Evolutionary conservation across 2,797 vertebrate genomes (phyloP).

Genomic region (Ibycter americanus): DNA sequence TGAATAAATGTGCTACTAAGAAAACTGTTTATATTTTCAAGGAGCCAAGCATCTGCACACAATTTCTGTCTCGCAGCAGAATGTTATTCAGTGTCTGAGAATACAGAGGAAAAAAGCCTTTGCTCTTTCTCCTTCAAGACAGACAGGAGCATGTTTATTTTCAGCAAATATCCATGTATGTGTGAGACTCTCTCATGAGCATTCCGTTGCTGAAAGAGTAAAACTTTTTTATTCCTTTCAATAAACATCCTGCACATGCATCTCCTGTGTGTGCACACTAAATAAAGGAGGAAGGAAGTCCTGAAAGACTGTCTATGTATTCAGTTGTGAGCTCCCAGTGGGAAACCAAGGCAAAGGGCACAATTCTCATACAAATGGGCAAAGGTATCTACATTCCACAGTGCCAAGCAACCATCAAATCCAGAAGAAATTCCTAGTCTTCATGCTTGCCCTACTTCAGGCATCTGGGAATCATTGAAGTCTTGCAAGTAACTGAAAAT

Average conservation of each 20-base stretch:
- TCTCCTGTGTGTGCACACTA: not conserved
- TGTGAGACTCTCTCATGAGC: not conserved
- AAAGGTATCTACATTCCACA: constrained; percentile 57
- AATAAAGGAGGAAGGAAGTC: not conserved
- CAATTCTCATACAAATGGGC: not conserved
- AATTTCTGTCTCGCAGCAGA: not conserved
- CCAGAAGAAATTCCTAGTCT: constrained; percentile 12
- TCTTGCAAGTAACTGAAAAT: constrained; percentile 10
- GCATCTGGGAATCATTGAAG: constrained; percentile 22
- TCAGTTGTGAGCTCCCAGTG: not conserved
- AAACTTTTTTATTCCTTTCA: not conserved
- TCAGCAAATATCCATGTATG: not conserved
- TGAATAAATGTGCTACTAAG: not conserved
- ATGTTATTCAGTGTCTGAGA: not conserved
- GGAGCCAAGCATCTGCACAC: not conserved
- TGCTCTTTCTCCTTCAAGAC: not conserved
- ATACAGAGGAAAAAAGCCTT: not conserved
- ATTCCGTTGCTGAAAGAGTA: not conserved
- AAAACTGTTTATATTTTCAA: not conserved
- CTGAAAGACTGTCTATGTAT: not conserved
- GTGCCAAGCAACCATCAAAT: constrained; percentile 44
- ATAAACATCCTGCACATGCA: not conserved
- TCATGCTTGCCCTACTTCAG: constrained; percentile 5
- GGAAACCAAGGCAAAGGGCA: constrained; percentile 31
- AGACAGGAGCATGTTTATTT: not conserved